Evolutionary conservation across 1,140 invertebrate species (phyloP), one percentile per base, ranked within the genome.

Genomic region (Drosophila lacertosa): DNA sequence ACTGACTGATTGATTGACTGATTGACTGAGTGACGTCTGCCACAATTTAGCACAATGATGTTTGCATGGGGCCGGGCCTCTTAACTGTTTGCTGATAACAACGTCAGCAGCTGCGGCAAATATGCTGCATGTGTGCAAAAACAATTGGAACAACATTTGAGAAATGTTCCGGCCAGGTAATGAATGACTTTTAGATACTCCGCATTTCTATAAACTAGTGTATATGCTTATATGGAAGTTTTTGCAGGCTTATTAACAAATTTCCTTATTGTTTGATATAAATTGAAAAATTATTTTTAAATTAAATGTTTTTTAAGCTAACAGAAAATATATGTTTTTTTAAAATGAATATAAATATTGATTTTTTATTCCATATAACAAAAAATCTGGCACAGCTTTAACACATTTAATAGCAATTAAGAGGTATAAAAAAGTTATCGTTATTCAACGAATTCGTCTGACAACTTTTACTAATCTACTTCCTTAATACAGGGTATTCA

Each of bases 31-130:
- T 81, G 79, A 84, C 80, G 75, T 57, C 39, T 32, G 53, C n/a
- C 45, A 45, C 62, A 60, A 70, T 57, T 44, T 40, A 20, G 35
- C 29, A 55, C 42, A 40, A 24, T 50, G 13, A 53, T 58, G 35
- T 57, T 53, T 20, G 40, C 26, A 22, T 42, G 60, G 3, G 50
- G 32, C 42, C 20, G 20, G n/a, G 37, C n/a, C 45, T 78, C 63
- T 78, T 40, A 54, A 55, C 62, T 67, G 81, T 84, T 79, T 84
- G 80, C 80, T 59, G 72, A 84, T 80, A 83, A 73, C 55, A 76
- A 84, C 80, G 81, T 83, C 80, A 83, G 78, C 69, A 50, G 26
- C 45, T 20, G 48, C 57, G 37, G 33, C 50, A 45, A 73, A 68
- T 55, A 44, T 35, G 53, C 58, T 64, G 39, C 24, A 32, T 64